Base-by-base conservation (phyloP, 1,140 invertebrate species). In the Leptinotarsa undecemlineata region DNA sequence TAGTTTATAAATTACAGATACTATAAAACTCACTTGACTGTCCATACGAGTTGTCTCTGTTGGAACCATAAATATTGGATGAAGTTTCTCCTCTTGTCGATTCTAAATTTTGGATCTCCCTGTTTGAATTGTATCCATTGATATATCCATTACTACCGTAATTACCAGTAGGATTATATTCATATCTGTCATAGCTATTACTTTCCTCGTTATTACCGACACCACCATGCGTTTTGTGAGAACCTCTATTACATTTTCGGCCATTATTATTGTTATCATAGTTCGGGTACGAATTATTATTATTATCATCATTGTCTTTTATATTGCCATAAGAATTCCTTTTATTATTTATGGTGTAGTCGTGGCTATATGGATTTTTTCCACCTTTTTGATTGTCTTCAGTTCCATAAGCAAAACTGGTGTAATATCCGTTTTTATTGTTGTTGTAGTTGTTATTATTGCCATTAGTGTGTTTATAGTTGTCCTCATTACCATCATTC, bases 241-340 rank as follows among this genome's bases (percentile, higher is more conserved):
- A 63, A n/a, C 33, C 47, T 20, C 19, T 70, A 51, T 71, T 73
- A 23, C 72, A 57, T 19, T 75, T 61, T 68, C 23, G 71, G 33
- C 71, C 64, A 63, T 73, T 51, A 67, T 79, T 42, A 64, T 76
- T 74, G 48, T 76, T 73, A 68, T 74, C 47, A 13, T 61, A 69
- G 17, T 19, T 19, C 0, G 15, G 5, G 51, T 57, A 5, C 5
- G 4, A 19, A 57, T 19, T 15, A 19, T 57, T 15, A n/a, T 19
- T n/a, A 14, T 57, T n/a, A 15, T 17, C n/a, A 6, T 57, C 6
- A 5, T 57, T 57, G 51, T 6, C 14, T 57, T 19, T 57, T 15
- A 5, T 1, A 14, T n/a, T n/a, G 6, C 67, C 67, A 62, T 68
- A 69, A 15, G 21, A 21, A 60, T 51, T 33, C 47, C 63, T 48